phyloP scores from a whole-genome alignment of 92 coral and sea anemone genomes.

The Porites evermanni region DNA sequence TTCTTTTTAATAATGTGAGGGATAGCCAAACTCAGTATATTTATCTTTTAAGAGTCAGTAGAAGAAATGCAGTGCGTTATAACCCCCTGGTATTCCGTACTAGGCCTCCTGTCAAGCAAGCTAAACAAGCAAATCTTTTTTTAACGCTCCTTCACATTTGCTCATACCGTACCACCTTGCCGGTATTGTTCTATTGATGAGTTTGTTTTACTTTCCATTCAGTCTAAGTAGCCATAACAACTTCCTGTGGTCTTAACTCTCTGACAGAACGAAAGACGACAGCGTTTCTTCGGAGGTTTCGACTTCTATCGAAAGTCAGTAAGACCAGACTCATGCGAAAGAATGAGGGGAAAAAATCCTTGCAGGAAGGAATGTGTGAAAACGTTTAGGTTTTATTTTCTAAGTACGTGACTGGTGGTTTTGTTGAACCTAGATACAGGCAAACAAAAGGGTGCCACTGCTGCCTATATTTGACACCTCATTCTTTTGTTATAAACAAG shows the following conservation, averaged over 20 bases:
- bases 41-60: neutral
- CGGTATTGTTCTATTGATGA: slow-evolving; percentile 31
- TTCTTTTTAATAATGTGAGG: neutral
- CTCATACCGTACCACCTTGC: slow-evolving; percentile 3
- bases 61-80: neutral
- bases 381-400: neutral
- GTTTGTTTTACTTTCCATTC: slow-evolving; percentile 52
- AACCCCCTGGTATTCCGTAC: too few relatives aligned
- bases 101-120: neutral
- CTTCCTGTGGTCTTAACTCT: slow-evolving; percentile 44
- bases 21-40: neutral
- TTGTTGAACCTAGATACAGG: neutral
- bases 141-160: slow-evolving; percentile 15
- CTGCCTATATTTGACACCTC: slow-evolving; percentile 9
- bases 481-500: neutral
- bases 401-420: slow-evolving; percentile 11
- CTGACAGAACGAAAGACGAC: neutral
- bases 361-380: neutral
- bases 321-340: neutral
- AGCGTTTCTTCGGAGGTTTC: neutral
- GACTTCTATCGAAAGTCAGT: neutral
- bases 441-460: slow-evolving; percentile 34
- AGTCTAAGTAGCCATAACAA: slow-evolving; percentile 53
- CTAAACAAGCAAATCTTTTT: slow-evolving; percentile 16
- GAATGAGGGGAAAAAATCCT: neutral